These are phyloP conservation scores for Vidua macroura DNA, from an alignment of 2,113 vertebrate species.

Conservation along the genomic window DNA sequence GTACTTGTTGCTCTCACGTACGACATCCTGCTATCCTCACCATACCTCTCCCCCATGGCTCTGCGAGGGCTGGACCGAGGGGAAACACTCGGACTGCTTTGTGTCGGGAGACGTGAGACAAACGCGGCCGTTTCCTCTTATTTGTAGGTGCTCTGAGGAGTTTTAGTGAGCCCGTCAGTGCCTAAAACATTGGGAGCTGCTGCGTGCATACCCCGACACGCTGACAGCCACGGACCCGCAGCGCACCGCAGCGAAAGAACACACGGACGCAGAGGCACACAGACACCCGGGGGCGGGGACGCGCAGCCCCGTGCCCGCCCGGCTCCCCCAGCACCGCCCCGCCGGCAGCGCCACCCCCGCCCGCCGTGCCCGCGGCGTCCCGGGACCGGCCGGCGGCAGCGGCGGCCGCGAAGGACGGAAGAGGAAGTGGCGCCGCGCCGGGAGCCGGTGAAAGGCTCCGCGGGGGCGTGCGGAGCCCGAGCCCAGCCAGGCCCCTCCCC, in stretches of 20 bases:
- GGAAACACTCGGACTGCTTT: background rate
- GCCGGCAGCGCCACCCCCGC: background rate
- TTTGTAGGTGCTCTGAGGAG: background rate
- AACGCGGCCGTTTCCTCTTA: fast-evolving
- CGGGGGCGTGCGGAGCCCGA: background rate
- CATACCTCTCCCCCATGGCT: fast-evolving
- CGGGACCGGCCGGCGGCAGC: background rate
- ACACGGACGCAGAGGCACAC: fast-evolving
- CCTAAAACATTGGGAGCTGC: fast-evolving
- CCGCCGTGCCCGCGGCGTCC: background rate
- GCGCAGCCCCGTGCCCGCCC: background rate
- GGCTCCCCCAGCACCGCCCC: background rate
- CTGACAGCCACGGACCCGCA: fast-evolving
- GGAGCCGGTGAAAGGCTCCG: background rate
- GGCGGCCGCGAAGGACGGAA: background rate
- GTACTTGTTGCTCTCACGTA: background rate
- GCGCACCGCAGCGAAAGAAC: fast-evolving
- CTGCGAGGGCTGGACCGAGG: background rate
- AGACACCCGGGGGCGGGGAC: background rate
- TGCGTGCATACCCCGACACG: fast-evolving
- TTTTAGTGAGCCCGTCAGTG: too few relatives aligned
- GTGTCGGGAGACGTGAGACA: background rate
- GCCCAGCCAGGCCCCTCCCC: background rate
- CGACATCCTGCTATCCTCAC: fast-evolving
- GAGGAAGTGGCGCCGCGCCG: background rate